A percentile compares a stretch with the other conserved stretches of the same genome.
Evolutionary conservation across 2,113 vertebrate species (phyloP).

Genomic region (Chaetodon trifascialis): DNA sequence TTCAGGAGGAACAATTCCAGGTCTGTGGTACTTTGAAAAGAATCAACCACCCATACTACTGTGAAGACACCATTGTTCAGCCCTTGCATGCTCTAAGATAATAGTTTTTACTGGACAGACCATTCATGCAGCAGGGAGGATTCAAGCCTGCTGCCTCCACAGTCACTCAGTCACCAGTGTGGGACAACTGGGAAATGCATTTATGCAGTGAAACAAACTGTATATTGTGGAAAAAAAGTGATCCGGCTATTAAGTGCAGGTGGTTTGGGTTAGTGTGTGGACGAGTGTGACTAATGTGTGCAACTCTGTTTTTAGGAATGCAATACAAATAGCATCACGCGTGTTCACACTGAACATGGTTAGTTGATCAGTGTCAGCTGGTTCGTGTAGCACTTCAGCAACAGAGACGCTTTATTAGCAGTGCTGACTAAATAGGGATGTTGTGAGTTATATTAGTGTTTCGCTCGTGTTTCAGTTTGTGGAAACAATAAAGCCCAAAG

Average conservation of each 20-base stretch:
- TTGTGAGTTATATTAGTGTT: background rate
- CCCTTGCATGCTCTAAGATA: constrained; percentile 57
- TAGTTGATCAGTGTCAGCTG: constrained; percentile 52
- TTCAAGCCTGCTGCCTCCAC: constrained; percentile 17
- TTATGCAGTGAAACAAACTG: constrained; percentile 28
- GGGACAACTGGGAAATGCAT: background rate
- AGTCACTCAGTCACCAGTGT: constrained; percentile 6
- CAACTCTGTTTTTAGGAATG: constrained; percentile 24
- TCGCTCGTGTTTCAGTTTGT: constrained; percentile 18
- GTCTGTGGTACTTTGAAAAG: constrained; percentile 44
- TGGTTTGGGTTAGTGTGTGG: constrained; percentile 50
- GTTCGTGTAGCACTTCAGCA: constrained; percentile 7
- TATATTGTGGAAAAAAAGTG: constrained; percentile 29
- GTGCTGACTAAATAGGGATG: background rate
- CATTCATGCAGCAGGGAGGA: constrained; percentile 50
- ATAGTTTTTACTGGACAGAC: constrained; percentile 55
- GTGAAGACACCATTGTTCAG: constrained; percentile 64
- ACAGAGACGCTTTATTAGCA: constrained; percentile 22
- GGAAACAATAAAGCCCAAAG: constrained; percentile 27
- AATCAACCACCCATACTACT: constrained; percentile 53
- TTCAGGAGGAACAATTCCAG: constrained; percentile 41
- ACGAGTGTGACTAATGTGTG: constrained; percentile 48
- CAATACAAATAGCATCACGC: constrained; percentile 13
- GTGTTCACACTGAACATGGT: background rate
- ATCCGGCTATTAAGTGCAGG: constrained; percentile 30